Evolutionary conservation across 2,797 vertebrate genomes (phyloP).

Genomic region (Scarus forsteni): DNA sequence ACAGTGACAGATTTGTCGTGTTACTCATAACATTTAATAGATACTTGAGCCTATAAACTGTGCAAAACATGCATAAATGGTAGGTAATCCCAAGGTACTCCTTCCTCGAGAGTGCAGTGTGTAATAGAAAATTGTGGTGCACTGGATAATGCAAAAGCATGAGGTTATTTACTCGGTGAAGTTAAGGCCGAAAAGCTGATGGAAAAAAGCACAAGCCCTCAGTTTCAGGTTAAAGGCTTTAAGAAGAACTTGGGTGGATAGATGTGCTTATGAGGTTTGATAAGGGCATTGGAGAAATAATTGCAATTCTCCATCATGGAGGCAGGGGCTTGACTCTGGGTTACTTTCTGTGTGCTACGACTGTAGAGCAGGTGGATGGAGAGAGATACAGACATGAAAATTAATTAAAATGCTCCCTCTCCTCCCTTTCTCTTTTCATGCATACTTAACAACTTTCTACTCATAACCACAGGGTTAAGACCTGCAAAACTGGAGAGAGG

Average conservation of each 20-base stretch:
- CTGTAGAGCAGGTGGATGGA: slow-evolving; percentile 59
- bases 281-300: slow-evolving; percentile 52
- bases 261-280: slow-evolving; percentile 46
- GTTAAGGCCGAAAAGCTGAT: slow-evolving; percentile 13
- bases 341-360: slow-evolving; percentile 41
- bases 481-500: slow-evolving; percentile 26
- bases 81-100: background rate
- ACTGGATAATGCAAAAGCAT: background rate
- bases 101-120: background rate
- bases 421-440: slow-evolving; percentile 42
- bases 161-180: slow-evolving; percentile 36
- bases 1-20: too few relatives aligned
- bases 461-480: slow-evolving; percentile 43
- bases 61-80: slow-evolving; percentile 6
- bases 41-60: too few relatives aligned
- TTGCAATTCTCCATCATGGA: slow-evolving; percentile 52
- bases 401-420: slow-evolving; percentile 64
- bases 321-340: slow-evolving; percentile 53
- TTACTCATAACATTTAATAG: too few relatives aligned
- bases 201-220: slow-evolving; percentile 20
- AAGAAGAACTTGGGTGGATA: slow-evolving; percentile 31
- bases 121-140: background rate
- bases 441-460: slow-evolving; percentile 43
- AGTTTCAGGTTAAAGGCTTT: slow-evolving; percentile 33
- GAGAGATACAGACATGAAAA: slow-evolving; percentile 57